phyloP scores from a whole-genome alignment of 1,140 invertebrate genomes.

The Ylistrum balloti region DNA sequence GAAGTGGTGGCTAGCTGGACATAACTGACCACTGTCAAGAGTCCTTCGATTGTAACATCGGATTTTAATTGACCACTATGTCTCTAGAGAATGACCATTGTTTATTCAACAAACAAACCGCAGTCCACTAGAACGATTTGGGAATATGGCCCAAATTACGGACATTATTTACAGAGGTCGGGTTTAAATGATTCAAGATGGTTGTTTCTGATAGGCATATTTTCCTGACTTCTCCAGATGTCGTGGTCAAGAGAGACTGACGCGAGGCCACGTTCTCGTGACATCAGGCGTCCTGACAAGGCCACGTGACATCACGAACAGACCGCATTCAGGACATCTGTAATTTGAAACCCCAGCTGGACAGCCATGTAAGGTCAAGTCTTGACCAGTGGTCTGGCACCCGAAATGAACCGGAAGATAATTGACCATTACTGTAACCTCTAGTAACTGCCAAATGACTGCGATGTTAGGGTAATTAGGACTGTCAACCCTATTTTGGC shows the following conservation, averaged over 20 bases:
- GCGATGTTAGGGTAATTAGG: background rate
- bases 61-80: slow-evolving; percentile 8
- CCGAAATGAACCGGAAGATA: background rate
- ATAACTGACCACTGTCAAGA: background rate
- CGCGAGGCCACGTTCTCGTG: background rate
- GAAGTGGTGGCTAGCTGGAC: background rate
- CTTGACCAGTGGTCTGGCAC: background rate
- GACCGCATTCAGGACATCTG: background rate
- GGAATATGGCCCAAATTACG: background rate
- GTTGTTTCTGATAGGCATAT: slow-evolving; percentile 4
- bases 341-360: slow-evolving; percentile 32
- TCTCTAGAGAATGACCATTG: slow-evolving; percentile 17
- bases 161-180: slow-evolving; percentile 15
- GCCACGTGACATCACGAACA: background rate
- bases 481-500: background rate
- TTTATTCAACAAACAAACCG: background rate
- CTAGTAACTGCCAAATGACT: background rate
- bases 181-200: slow-evolving; percentile 35
- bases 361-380: slow-evolving; percentile 3
- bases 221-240: background rate
- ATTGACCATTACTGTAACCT: background rate
- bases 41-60: background rate
- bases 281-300: background rate
- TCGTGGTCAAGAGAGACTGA: background rate
- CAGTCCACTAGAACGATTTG: background rate